Conservation (phyloP, 1,140 invertebrate species). For the Lasioglossum albipes region DNA sequence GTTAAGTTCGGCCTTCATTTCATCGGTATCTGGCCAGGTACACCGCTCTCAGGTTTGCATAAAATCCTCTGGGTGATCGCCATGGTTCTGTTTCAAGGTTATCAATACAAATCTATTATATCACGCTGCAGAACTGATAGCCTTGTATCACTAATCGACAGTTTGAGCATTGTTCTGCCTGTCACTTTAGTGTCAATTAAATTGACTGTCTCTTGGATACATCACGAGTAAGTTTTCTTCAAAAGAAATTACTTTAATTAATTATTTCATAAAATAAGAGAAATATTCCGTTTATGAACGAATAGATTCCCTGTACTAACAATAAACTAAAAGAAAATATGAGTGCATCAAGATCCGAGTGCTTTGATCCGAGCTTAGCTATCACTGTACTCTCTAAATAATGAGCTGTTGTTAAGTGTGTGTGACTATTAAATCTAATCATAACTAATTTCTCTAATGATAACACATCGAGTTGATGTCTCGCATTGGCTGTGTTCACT, state of each 20-base stretch:
- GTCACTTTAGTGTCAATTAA: slow-evolving; percentile 39
- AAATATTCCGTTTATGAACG: no score
- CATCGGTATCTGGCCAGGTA: slow-evolving; percentile 38
- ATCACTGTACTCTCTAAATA: no score
- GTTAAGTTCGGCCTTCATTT: slow-evolving; percentile 41
- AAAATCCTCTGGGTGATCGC: slow-evolving; percentile 9
- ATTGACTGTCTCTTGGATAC: slow-evolving; percentile 25
- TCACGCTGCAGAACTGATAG: neutral
- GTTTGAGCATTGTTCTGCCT: slow-evolving; percentile 21
- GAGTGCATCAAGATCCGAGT: no score
- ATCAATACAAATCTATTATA: slow-evolving; percentile 42
- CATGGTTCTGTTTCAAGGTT: slow-evolving; percentile 24
- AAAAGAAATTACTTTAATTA: neutral
- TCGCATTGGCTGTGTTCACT: no score
- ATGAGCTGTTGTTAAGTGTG: no score
- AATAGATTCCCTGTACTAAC: no score
- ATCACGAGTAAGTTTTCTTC: slow-evolving; percentile 31
- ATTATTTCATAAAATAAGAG: no score
- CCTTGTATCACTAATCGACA: slow-evolving; percentile 22
- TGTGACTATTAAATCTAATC: no score
- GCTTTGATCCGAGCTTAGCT: no score
- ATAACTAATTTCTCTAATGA: no score
- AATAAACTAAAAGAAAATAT: no score
- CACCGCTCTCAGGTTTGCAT: slow-evolving; percentile 11
- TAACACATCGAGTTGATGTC: no score